Base-by-base conservation (phyloP, 2,113 vertebrate genomes). In the Acrocephalus kingi region DNA sequence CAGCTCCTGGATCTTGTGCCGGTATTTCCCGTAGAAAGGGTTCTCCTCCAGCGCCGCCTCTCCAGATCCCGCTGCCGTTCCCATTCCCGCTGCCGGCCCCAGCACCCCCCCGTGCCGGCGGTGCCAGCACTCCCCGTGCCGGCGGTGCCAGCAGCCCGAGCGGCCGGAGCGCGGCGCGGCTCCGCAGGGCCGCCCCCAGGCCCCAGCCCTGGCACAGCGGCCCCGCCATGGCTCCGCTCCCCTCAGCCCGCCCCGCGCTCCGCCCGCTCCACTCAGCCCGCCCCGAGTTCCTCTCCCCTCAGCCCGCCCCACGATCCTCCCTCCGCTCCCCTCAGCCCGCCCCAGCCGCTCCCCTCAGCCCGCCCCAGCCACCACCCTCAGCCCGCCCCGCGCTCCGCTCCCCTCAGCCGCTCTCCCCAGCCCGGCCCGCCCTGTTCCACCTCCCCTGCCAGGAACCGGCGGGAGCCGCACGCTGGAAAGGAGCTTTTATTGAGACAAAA, bases 1-100 rank as follows among this genome's bases (percentile, higher is more conserved):
- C 89, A 99, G 98, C 84, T 98, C 98, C 96, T 98, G 98, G 95
- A 99, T 99, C 97, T 99, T 99, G 80, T 98, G 98, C 43, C 98
- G 98, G 98, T 99, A 99, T 90, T 99, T 99, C 89, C 52, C 96
- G 87, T 98, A 99, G 96, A 97, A 99, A 11, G 98, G 99, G 59
- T 99, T 99, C 39, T 98, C 97, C 80, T 99, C 98, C 84, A 99
- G 87, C 6, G 96, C 97, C 93, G 43, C 85, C 81, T 54, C 35
- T 41, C 51, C 75, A n/a, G 85, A 11, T 8, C 55, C 69, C 12
- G 49, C 2, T 21, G 15, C 46, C 25, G 30, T 3, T 64, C 39
- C 87, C 31, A 14, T 4, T 61, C 46, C 84, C 72, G 64, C 9
- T 59, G 89, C 35, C 43, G 72, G n/a, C 13, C 67, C 56, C 73